A percentile compares a stretch with the other conserved stretches of the same genome.
Evolutionary conservation across 2,113 vertebrate species (phyloP).

Genomic region (Alaudala cheleensis): DNA sequence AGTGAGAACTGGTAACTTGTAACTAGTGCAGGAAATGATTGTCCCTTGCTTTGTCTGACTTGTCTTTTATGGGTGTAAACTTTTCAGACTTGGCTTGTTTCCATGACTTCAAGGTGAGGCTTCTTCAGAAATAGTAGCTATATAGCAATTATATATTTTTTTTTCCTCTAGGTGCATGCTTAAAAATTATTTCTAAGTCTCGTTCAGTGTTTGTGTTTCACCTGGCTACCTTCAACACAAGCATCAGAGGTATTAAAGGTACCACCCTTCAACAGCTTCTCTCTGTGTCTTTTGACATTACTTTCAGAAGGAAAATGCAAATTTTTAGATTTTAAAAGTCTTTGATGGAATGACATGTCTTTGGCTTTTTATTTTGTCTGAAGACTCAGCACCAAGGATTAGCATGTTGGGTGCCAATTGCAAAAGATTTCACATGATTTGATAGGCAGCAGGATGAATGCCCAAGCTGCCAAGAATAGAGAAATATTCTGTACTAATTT

Average conservation of each 20-base stretch:
- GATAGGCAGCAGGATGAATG: conserved; percentile 1
- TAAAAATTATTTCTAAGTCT: background rate
- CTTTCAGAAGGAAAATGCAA: background rate
- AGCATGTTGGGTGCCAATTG: background rate
- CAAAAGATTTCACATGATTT: background rate
- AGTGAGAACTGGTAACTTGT: background rate
- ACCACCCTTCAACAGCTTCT: background rate
- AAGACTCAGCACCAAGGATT: background rate
- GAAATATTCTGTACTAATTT: background rate
- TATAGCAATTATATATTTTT: background rate
- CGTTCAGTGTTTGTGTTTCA: background rate
- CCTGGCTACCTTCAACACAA: background rate
- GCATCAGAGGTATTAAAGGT: background rate
- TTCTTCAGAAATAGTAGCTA: background rate
- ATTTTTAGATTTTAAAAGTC: background rate
- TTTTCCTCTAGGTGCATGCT: background rate
- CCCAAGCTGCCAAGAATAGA: background rate
- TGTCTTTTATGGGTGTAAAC: background rate
- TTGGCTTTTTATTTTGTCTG: conserved; percentile 19
- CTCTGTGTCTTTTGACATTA: too few relatives aligned
- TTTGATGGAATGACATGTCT: background rate
- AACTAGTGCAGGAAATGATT: background rate
- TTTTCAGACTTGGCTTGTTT: background rate
- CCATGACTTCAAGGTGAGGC: background rate
- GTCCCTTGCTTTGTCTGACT: background rate